Base-by-base conservation (phyloP, 2,888 invertebrate genomes). In the Colostygia pectinataria region DNA sequence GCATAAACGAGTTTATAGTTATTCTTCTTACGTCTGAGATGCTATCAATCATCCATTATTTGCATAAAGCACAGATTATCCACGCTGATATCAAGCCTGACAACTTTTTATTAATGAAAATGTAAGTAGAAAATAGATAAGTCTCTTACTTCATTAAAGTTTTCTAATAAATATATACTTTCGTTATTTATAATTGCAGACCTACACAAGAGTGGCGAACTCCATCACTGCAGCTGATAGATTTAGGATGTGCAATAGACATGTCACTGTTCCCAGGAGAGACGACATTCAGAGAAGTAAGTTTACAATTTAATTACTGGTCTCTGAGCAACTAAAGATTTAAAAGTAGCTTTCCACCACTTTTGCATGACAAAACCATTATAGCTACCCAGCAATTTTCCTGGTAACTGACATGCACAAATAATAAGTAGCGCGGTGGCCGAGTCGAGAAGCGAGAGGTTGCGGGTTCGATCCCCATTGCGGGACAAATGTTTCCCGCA, bases 51-150 rank as follows among this genome's bases (percentile, higher is more conserved):
- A 92, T 98, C 15, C 94, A 96, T 74, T 93, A 95, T 56, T 90
- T 99, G 63, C 98, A 98, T 77, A 93, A 94, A 65, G 94, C 95
- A 59, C 92, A 94, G 72, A 97, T 99, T 55, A 97, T 99, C 61
- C 99, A 99, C 74, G 98, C 96, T 0, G 99, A 99, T 74, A 94
- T 99, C 43, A 99, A 99, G 77, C 97, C 98, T 0, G 99, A 99
- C 77, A 99, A 99, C 86, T 95, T 98, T 78, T 87, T 98, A 57
- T 79, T 98, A 2, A 93, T 93, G 91, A 91, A 92, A 75, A 90
- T 93, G 94, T 94, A 89, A 91, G 93, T 92, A 64, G 39, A 10
- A 10, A n/a, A n/a, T n/a, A n/a, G n/a, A 31, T 14, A 44, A 49
- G 13, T 37, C 6, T 18, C n/a, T 18, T 31, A 15, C 10, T 9